A percentile compares a stretch with the other conserved stretches of the same genome.
Conservation (phyloP, 2,797 vertebrate species). For the Takifugu ocellatus region DNA sequence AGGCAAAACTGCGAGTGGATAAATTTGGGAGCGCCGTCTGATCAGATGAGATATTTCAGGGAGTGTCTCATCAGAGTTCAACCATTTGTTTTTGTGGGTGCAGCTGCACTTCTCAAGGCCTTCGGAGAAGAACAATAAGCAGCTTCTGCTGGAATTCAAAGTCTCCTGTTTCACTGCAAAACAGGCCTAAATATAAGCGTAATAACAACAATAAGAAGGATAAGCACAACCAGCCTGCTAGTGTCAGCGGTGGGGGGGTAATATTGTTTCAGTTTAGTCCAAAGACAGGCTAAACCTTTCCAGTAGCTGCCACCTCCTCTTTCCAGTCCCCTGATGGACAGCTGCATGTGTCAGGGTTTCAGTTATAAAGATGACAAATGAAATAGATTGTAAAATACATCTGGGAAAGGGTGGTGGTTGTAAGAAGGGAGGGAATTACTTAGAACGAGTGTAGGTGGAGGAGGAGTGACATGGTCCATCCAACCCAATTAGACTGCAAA, state of each 20-base stretch:
- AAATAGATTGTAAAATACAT: constrained; percentile 21
- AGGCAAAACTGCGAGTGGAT: constrained; percentile 1
- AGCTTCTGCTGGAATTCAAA: constrained; percentile 29
- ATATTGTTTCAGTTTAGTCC: constrained; percentile 34
- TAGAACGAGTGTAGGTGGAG: constrained; percentile 2
- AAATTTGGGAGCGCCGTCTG: constrained; percentile 3
- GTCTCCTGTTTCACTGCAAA: constrained; percentile 19
- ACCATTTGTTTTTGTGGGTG: constrained; percentile 52
- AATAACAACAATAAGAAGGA: not conserved
- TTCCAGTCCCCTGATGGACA: constrained; percentile 32
- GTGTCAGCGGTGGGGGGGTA: constrained; percentile 12
- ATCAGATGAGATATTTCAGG: constrained; percentile 28
- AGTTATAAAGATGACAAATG: constrained; percentile 34
- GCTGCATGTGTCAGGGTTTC: constrained; percentile 48
- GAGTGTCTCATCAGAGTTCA: constrained; percentile 46
- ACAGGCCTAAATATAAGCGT: constrained; percentile 26
- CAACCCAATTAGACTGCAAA: constrained; percentile 7
- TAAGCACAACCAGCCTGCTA: constrained; percentile 13
- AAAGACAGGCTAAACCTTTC: constrained; percentile 4
- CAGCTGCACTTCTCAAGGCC: constrained; percentile 59
- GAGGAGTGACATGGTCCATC: constrained; percentile 8
- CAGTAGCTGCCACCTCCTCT: constrained; percentile 12
- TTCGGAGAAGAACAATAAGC: constrained; percentile 51
- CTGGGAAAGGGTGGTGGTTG: constrained; percentile 16
- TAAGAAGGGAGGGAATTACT: constrained; percentile 6